Percentiles rank a stretch among this genome's conserved stretches.
Conservation (phyloP, 2,888 invertebrate genomes). For the Beris chalybata region DNA sequence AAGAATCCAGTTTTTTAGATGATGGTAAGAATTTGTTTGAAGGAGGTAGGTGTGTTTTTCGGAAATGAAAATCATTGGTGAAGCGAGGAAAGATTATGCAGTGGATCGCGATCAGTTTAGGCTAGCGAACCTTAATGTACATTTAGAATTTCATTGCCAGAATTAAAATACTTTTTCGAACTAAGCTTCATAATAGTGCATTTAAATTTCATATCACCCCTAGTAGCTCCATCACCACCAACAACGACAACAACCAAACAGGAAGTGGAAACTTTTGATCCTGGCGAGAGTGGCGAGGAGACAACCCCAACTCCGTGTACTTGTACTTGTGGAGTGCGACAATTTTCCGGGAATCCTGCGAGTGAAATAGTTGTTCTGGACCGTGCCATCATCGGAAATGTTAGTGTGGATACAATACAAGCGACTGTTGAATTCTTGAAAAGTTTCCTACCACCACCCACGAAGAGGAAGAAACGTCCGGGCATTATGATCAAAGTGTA, state of each 20-base stretch:
- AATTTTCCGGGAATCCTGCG: neutral
- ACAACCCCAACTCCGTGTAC: neutral
- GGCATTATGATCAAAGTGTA: no score
- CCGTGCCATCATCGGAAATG: slow-evolving; percentile 47
- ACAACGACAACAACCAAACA: slow-evolving; percentile 6
- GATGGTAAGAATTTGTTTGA: no score
- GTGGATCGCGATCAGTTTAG: no score
- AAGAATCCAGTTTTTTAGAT: no score
- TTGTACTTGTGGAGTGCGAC: slow-evolving; percentile 19
- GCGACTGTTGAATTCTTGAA: slow-evolving; percentile 53
- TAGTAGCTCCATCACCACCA: neutral
- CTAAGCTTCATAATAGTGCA: neutral
- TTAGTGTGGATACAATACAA: slow-evolving; percentile 50
- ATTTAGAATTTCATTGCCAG: no score
- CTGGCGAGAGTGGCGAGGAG: slow-evolving; percentile 2
- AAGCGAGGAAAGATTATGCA: no score
- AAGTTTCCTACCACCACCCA: slow-evolving; percentile 50
- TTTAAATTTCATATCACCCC: neutral
- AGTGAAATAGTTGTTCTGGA: slow-evolving; percentile 21
- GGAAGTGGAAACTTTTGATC: neutral
- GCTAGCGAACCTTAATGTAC: no score
- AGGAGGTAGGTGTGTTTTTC: no score
- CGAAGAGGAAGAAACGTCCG: neutral
- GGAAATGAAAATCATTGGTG: no score
- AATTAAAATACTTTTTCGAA: neutral